Base-by-base conservation (phyloP, 1,140 invertebrate species). In the Pinna nobilis region DNA sequence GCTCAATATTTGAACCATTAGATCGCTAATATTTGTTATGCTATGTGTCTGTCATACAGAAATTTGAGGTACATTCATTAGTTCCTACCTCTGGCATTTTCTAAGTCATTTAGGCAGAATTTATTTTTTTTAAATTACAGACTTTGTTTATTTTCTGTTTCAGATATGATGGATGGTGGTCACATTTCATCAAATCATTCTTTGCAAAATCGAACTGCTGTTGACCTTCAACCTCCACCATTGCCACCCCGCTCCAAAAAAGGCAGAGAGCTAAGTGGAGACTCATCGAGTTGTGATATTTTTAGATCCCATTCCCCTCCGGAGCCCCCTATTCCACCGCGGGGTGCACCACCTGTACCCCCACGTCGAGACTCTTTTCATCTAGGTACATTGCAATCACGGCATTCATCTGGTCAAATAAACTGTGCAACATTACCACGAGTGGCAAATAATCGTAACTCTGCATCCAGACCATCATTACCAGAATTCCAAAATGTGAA, bases 321-420 rank as follows among this genome's bases (percentile, higher is more conserved):
- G 53, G 64, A 72, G 18, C 78, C 80, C 23, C 75, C 76, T 50
- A 70, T 76, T 49, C 74, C 76, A 41, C 80, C 78, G 68, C 33
- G 67, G 64, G 33, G 50, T 59, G 57, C 82, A 33, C 84, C 75
- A 68, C 90, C 59, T 82, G 86, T 86, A 76, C 90, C 84, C 73
- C 90, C 85, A 75, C 90, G 89, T 59, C 90, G 86, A 37, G 89
- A 89, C 70, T 88, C 86, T 6, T 70, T 59, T 67, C 68, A 73
- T 32, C 75, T 74, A 57, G 91, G 53, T 91, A 92, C 74, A 18
- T 88, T 60, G 20, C 92, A 93, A n/a, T 84, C 93, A 92, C 69
- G 84, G 89, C 50, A 75, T 63, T 70, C 47, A 33, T 55, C 70
- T 33, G 61, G 70, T 51, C 60, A 91, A 91, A 35, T 63, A 74